Evolutionary conservation across 2,797 vertebrate species (phyloP), one percentile per base, ranked within the genome.

Genomic region (Eulemur coronatus): DNA sequence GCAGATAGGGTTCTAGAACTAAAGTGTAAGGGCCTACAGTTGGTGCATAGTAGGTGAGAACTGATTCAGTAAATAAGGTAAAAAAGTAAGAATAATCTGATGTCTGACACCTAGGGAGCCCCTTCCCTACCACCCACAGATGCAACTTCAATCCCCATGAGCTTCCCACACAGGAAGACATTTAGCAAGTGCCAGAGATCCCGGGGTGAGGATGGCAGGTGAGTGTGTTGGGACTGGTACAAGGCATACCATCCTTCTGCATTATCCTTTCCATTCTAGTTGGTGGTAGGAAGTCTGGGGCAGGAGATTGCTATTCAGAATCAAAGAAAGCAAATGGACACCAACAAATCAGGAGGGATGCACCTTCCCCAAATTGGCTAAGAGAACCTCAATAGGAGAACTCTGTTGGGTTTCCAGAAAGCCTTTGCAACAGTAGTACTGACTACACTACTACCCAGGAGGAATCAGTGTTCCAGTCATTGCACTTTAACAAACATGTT

Each of bases 1-100:
- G 76, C 24, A 96, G 93, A 88, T 7, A 61, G 55, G 95, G 14
- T 92, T 95, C 61, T 52, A 96, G 80, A 79, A 92, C 96, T 86
- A 50, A 97, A 84, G n/a, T 84, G 41, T 76, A 90, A 92, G 33
- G 35, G 48, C 43, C 15, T 76, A 87, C 30, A 43, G 1, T 80
- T 94, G 70, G 46, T 57, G 55, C 46, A 93, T 26, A 87, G 76
- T n/a, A 92, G 67, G 48, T 79, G 67, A 76, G 84, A 95, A 90
- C 3, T 88, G 67, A 95, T 95, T 94, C 50, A 67, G 33, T 69
- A 72, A 95, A 75, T 80, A 17, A 89, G 67, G 33, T 70, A 93
- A 89, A 91, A 90, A 43, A 84, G 12, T 93, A 95, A 95, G 76
- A 43, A 50, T 80, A 80, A 87, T 61, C 28, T 91, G 30, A 93